Conservation (phyloP, 1,140 invertebrate genomes). For the Drosophila repleta region DNA sequence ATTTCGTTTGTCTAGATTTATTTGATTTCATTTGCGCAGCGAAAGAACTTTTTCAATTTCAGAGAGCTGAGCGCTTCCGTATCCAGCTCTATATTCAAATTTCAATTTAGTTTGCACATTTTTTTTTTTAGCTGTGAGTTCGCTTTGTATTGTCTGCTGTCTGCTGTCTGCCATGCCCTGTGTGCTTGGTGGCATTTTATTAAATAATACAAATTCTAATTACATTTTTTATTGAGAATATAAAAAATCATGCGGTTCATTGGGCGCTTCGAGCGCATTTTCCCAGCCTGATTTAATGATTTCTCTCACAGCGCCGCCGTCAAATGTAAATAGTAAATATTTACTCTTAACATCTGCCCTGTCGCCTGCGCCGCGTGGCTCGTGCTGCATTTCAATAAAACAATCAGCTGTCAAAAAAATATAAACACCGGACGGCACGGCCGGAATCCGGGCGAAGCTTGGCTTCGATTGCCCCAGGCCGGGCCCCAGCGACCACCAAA, state of each 20-base stretch:
- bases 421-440: constrained; percentile 35
- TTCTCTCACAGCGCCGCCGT: constrained; percentile 56
- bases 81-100: constrained; percentile 36
- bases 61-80: constrained; percentile 15
- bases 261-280: constrained; percentile 30
- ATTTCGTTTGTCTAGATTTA: constrained; percentile 71
- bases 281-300: constrained; percentile 59
- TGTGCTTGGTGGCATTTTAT: constrained; percentile 53
- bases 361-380: constrained; percentile 11
- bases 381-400: constrained; percentile 70
- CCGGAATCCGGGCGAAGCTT: constrained; percentile 13
- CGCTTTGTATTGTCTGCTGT: not conserved
- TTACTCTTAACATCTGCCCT: constrained; percentile 49
- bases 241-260: constrained; percentile 39
- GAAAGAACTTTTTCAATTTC: constrained; percentile 59
- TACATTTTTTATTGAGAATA: constrained; percentile 58
- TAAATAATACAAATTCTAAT: constrained; percentile 76
- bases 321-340: constrained; percentile 66
- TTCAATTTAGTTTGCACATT: constrained; percentile 63
- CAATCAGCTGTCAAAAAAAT: constrained; percentile 67
- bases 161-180: not conserved
- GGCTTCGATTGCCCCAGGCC: constrained; percentile 27
- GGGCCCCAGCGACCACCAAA: constrained; percentile 55
- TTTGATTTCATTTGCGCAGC: constrained; percentile 61
- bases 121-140: constrained; percentile 6